A percentile compares a stretch with the other conserved stretches of the same genome.
Evolutionary conservation across 64 coral and sea anemone genomes (phyloP).

Genomic region (Acropora yongei): DNA sequence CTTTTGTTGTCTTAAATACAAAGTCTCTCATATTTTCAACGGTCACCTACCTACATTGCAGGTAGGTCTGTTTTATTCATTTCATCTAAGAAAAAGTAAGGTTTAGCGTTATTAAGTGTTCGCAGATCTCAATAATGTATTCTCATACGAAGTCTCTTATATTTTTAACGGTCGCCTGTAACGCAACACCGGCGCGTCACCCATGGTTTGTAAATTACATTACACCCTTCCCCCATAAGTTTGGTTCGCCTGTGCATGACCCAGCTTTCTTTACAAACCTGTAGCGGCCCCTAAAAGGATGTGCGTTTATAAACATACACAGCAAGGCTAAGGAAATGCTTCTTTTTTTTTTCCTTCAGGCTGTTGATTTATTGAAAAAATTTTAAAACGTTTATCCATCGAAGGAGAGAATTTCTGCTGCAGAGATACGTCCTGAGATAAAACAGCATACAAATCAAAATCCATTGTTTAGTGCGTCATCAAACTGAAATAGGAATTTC

Average conservation of each 20-base stretch:
- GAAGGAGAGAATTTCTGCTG: constrained; percentile 87
- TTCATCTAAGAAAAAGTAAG: no score
- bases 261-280: not conserved
- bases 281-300: constrained; percentile 7
- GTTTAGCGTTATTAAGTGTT: no score
- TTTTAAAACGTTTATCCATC: constrained; percentile 94
- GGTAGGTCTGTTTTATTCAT: not conserved
- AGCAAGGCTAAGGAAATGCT: not conserved
- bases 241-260: not conserved
- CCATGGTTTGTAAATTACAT: not conserved
- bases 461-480: not conserved
- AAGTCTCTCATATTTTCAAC: constrained; percentile 1
- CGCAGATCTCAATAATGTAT: no score
- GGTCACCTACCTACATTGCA: constrained; percentile 1
- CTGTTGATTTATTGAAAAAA: constrained; percentile 88
- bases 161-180: no score
- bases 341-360: constrained; percentile 63
- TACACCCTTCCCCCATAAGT: no score
- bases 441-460: no score
- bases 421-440: constrained; percentile 61
- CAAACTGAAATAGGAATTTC: no score
- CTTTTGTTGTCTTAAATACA: not conserved
- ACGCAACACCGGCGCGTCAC: not conserved
- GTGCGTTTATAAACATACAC: not conserved
- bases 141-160: no score